Conservation (phyloP, 2,888 invertebrate species). For the Mycalesis mineus region DNA sequence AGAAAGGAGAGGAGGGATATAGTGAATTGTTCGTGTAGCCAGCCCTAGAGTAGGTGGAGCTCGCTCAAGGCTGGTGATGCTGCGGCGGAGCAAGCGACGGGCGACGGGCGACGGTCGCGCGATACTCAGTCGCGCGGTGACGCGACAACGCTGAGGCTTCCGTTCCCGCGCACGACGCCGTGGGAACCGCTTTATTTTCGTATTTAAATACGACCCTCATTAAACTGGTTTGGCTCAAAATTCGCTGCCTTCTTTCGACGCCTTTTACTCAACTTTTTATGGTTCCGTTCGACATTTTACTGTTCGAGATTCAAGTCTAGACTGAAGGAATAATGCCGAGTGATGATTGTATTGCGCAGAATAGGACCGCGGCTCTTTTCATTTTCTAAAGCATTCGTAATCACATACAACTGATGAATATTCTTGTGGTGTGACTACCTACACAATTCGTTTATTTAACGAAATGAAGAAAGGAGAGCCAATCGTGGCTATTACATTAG, state of each 20-base stretch:
- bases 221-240: slow-evolving; percentile 77
- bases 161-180: slow-evolving; percentile 75
- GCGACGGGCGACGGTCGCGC: slow-evolving; percentile 43
- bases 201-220: slow-evolving; percentile 79
- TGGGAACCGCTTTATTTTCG: slow-evolving; percentile 77
- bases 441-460: neutral
- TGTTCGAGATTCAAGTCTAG: slow-evolving; percentile 68
- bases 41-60: slow-evolving; percentile 23
- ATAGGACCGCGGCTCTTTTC: slow-evolving; percentile 53
- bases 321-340: slow-evolving; percentile 53
- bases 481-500: too few relatives aligned
- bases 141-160: slow-evolving; percentile 67
- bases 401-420: slow-evolving; percentile 35
- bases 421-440: slow-evolving; percentile 16
- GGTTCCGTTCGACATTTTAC: slow-evolving; percentile 76
- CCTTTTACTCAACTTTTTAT: slow-evolving; percentile 78
- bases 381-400: slow-evolving; percentile 42
- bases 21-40: slow-evolving; percentile 1
- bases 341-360: slow-evolving; percentile 49
- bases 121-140: slow-evolving; percentile 37
- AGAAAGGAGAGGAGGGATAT: too few relatives aligned
- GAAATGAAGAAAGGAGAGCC: neutral
- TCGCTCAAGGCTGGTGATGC: slow-evolving; percentile 35
- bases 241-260: slow-evolving; percentile 78
- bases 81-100: slow-evolving; percentile 31